A percentile compares a stretch with the other conserved stretches of the same genome.
Evolutionary conservation across 2,888 invertebrate genomes (phyloP).

Genomic region (Nomada hirtipes): DNA sequence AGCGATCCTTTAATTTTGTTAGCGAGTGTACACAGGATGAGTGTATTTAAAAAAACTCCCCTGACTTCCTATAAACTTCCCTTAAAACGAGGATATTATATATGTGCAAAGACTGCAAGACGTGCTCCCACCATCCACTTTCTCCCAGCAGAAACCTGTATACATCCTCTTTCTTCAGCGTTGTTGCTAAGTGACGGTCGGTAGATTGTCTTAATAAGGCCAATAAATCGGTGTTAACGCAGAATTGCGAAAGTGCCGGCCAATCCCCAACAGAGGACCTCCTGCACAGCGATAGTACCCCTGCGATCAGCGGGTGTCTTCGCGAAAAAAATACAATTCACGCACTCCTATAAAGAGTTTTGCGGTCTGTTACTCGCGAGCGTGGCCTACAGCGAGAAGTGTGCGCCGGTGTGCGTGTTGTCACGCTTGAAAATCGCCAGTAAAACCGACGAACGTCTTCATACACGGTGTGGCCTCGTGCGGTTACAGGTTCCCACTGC

Average conservation of each 20-base stretch:
- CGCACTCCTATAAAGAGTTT: slow-evolving; percentile 69
- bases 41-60: slow-evolving; percentile 1
- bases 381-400: slow-evolving; percentile 2
- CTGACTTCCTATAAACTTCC: slow-evolving; percentile 30
- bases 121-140: not conserved
- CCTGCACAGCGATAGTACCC: slow-evolving; percentile 66
- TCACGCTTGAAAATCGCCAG: slow-evolving; percentile 74
- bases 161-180: slow-evolving; percentile 43
- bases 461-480: slow-evolving; percentile 65
- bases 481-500: slow-evolving; percentile 46
- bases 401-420: slow-evolving; percentile 48
- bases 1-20: no score
- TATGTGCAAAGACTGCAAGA: slow-evolving; percentile 25
- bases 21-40: not conserved
- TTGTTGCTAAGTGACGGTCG: slow-evolving; percentile 52
- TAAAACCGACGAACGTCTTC: slow-evolving; percentile 80
- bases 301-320: slow-evolving; percentile 77
- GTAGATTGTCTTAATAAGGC: slow-evolving; percentile 73
- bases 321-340: slow-evolving; percentile 68
- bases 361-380: slow-evolving; percentile 25
- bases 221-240: slow-evolving; percentile 74
- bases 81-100: slow-evolving; percentile 38
- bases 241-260: slow-evolving; percentile 65
- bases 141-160: slow-evolving; percentile 18
- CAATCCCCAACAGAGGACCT: slow-evolving; percentile 61